Percentiles rank a stretch among this genome's conserved stretches.
Evolutionary conservation across 2,113 vertebrate species (phyloP).

Genomic region (Misgurnus mizolepis): DNA sequence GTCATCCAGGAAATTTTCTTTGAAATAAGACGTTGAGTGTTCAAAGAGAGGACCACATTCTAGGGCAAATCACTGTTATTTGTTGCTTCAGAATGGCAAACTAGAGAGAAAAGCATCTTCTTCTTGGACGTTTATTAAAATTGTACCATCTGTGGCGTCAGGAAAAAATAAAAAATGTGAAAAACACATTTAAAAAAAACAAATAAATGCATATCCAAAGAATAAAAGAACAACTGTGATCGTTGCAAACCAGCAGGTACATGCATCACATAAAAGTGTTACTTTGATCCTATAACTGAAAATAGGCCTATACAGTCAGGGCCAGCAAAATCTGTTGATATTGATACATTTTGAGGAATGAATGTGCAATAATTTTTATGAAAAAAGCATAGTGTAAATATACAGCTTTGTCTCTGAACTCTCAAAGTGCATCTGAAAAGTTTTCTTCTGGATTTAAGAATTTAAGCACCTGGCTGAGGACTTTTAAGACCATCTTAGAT

Average conservation of each 20-base stretch:
- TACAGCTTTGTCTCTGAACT: too few relatives aligned
- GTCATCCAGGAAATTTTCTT: background rate
- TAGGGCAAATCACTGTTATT: slow-evolving; percentile 1
- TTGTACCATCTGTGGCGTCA: background rate
- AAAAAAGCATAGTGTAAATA: too few relatives aligned
- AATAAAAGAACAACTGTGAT: background rate
- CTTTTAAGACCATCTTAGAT: background rate
- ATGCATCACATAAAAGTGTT: background rate
- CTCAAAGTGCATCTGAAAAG: too few relatives aligned
- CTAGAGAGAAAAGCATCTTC: background rate
- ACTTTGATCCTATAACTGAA: background rate
- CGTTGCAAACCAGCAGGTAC: background rate
- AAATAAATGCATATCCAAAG: background rate
- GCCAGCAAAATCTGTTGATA: background rate
- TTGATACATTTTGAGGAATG: too few relatives aligned
- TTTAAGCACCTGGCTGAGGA: background rate
- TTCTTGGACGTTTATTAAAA: slow-evolving; percentile 1
- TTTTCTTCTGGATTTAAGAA: too few relatives aligned
- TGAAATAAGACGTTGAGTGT: background rate
- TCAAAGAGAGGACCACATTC: background rate
- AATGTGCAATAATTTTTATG: too few relatives aligned
- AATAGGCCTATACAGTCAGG: background rate
- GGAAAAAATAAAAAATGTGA: slow-evolving; percentile 5
- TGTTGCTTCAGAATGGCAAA: background rate
- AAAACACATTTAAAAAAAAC: background rate